phyloP scores from a whole-genome alignment of 2,888 invertebrate species.

The Heliconius charithonia region DNA sequence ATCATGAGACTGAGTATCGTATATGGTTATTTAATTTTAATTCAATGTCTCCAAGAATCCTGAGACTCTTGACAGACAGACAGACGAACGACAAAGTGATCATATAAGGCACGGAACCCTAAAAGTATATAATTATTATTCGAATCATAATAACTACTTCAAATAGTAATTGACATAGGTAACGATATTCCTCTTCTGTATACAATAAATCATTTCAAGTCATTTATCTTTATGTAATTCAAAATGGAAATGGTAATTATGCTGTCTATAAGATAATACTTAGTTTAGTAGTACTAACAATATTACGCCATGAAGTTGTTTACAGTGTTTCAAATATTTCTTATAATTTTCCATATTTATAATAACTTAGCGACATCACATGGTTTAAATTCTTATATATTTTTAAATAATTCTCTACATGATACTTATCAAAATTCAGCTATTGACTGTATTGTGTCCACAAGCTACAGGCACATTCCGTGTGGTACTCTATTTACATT shows the following conservation, averaged over 20 bases:
- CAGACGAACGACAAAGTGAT: too few species aligned
- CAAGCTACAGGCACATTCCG: constrained; percentile 20
- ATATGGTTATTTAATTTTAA: too few species aligned
- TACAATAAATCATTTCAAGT: not conserved
- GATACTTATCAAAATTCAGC: constrained; percentile 10
- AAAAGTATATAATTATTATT: not conserved
- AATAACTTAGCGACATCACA: too few species aligned
- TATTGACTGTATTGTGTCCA: constrained; percentile 19
- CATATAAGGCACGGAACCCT: too few species aligned
- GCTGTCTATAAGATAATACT: not conserved
- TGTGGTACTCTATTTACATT: constrained; percentile 33
- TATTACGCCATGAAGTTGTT: constrained; percentile 1
- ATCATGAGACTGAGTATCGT: too few species aligned
- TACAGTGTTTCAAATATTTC: not conserved
- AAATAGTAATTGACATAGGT: not conserved
- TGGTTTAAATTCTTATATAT: not conserved
- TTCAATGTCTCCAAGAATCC: too few species aligned
- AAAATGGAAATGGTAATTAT: constrained; percentile 1
- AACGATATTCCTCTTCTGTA: not conserved
- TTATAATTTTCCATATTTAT: not conserved
- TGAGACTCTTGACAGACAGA: too few species aligned
- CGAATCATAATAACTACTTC: not conserved
- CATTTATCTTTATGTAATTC: not conserved
- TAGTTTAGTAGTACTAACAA: constrained; percentile 14
- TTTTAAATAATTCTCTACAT: not conserved